A percentile compares a stretch with the other conserved stretches of the same genome.
These are phyloP conservation scores for Blastomussa wellsi DNA, from an alignment of 92 coral and sea anemone species.

Conservation along the genomic window DNA sequence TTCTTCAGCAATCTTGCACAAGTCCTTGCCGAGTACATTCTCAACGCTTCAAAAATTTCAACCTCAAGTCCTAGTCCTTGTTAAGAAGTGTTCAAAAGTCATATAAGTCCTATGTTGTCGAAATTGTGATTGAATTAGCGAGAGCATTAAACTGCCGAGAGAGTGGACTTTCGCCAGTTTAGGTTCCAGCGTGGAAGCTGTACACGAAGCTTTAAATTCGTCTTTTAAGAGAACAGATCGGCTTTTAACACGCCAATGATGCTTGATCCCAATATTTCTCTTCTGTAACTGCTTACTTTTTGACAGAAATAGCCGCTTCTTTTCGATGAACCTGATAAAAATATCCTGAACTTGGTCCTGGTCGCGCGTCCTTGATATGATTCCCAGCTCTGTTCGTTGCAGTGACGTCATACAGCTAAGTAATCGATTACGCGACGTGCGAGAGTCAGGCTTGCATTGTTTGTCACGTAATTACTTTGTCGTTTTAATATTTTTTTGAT, in stretches of 20 bases:
- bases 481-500: neutral
- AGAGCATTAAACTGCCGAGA: conserved; percentile 69
- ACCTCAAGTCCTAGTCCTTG: conserved; percentile 77
- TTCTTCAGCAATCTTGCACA: conserved; percentile 44
- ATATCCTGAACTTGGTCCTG: neutral
- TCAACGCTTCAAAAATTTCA: conserved; percentile 8
- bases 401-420: conserved; percentile 41
- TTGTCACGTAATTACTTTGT: neutral
- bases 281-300: neutral
- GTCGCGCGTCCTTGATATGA: neutral
- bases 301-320: neutral
- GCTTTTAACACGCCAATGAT: neutral
- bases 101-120: conserved; percentile 67
- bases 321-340: neutral
- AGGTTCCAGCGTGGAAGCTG: conserved; percentile 42
- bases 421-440: conserved; percentile 39
- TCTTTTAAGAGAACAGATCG: neutral
- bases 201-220: neutral
- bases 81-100: conserved; percentile 72
- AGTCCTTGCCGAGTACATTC: conserved; percentile 77
- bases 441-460: conserved; percentile 3
- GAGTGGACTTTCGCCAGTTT: conserved; percentile 7
- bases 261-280: neutral
- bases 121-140: conserved; percentile 53
- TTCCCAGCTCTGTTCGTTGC: neutral